Percentiles rank a stretch among this genome's conserved stretches.
These are phyloP conservation scores for Litoditis marina DNA, from an alignment of 2,888 invertebrate species.

Conservation along the genomic window DNA sequence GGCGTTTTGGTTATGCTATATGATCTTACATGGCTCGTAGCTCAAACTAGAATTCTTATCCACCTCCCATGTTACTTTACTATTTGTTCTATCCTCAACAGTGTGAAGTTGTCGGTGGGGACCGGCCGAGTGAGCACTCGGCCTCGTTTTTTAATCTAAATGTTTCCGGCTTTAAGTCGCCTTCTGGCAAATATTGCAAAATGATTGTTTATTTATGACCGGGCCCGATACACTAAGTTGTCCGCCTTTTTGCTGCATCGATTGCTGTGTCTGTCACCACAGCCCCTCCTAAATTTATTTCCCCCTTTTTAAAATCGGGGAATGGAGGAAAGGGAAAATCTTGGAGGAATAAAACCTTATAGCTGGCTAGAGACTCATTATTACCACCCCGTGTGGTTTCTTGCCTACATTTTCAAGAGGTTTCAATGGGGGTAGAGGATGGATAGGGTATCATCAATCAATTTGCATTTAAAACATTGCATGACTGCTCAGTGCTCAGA, in stretches of 20 bases:
- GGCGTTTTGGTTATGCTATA: too few relatives aligned
- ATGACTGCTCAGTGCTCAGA: too few relatives aligned
- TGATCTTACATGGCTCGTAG: not conserved
- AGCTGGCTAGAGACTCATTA: not conserved
- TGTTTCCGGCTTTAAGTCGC: too few relatives aligned
- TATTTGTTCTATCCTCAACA: too few relatives aligned
- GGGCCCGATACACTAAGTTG: conserved; percentile 1
- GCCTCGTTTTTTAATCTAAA: too few relatives aligned
- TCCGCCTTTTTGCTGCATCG: conserved; percentile 1
- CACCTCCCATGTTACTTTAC: not conserved
- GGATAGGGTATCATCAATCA: too few relatives aligned
- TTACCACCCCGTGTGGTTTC: not conserved
- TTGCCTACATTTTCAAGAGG: not conserved
- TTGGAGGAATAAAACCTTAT: not conserved
- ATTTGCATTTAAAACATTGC: too few relatives aligned
- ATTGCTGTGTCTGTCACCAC: not conserved
- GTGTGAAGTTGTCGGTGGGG: too few relatives aligned
- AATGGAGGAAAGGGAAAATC: not conserved
- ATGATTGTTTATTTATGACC: conserved; percentile 5
- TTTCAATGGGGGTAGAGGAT: too few relatives aligned
- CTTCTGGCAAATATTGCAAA: conserved; percentile 9
- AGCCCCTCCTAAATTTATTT: too few relatives aligned
- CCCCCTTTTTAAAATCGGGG: too few relatives aligned
- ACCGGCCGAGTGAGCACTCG: too few relatives aligned
- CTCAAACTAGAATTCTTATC: not conserved